These are phyloP conservation scores for Sardina pilchardus DNA, from an alignment of 2,113 vertebrate species.

Conservation along the genomic window DNA sequence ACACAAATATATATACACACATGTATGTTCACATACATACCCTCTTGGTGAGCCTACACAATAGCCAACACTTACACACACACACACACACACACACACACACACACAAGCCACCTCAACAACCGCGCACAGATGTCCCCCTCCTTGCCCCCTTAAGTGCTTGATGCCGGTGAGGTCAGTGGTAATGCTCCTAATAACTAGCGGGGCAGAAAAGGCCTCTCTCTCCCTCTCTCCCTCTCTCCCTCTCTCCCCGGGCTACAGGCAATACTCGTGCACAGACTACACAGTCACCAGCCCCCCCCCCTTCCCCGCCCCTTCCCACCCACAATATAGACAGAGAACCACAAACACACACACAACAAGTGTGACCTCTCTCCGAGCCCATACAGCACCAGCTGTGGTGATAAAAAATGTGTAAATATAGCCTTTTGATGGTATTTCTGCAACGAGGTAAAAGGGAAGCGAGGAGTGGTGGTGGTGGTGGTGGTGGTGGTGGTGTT, in stretches of 20 bases:
- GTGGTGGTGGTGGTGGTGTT: background rate
- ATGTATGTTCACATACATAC: background rate
- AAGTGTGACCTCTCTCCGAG: background rate
- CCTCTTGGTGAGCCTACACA: background rate
- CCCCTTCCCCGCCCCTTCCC: background rate
- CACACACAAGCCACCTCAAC: background rate
- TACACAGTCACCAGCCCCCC: background rate
- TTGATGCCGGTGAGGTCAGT: background rate
- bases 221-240: background rate
- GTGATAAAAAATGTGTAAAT: conserved; percentile 8
- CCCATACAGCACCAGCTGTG: background rate
- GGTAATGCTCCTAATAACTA: conserved; percentile 11
- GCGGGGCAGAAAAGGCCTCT: background rate
- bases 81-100: background rate
- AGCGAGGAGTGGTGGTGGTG: too few relatives aligned
- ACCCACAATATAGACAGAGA: background rate
- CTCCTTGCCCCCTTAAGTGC: background rate
- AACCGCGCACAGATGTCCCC: background rate
- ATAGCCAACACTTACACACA: background rate
- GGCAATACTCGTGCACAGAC: background rate
- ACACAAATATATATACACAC: background rate
- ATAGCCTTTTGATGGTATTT: conserved; percentile 17
- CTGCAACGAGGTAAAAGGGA: background rate
- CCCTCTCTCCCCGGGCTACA: background rate
- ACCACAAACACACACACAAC: background rate